Evolutionary conservation across 2,888 invertebrate genomes (phyloP).

Genomic region (Euplagia quadripunctaria): DNA sequence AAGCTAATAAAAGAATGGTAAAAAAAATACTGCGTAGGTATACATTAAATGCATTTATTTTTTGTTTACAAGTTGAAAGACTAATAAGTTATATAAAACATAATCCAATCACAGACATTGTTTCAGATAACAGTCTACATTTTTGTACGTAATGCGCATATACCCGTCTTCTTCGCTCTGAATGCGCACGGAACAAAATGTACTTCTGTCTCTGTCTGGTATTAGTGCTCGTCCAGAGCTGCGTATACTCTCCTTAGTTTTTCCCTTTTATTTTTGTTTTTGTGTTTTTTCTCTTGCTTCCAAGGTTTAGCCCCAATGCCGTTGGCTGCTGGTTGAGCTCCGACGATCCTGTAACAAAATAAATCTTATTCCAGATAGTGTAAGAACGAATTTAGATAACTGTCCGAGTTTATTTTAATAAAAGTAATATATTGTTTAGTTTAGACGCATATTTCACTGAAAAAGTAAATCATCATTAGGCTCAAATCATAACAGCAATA

Average conservation of each 20-base stretch:
- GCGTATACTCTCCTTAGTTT: slow-evolving; percentile 95
- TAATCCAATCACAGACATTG: slow-evolving; percentile 3
- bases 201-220: slow-evolving; percentile 29
- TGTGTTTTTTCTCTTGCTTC: slow-evolving; percentile 94
- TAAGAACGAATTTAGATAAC: slow-evolving; percentile 20
- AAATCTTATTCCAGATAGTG: slow-evolving; percentile 23
- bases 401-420: slow-evolving; percentile 25
- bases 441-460: slow-evolving; percentile 23
- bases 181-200: background rate
- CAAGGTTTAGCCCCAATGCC: slow-evolving; percentile 88
- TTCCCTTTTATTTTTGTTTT: slow-evolving; percentile 96
- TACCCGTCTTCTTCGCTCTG: slow-evolving; percentile 32
- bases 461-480: slow-evolving; percentile 39
- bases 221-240: slow-evolving; percentile 93
- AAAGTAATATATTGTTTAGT: slow-evolving; percentile 19
- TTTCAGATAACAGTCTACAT: background rate
- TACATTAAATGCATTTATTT: background rate
- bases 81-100: background rate
- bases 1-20: no score
- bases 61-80: background rate
- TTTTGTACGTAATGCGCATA: background rate
- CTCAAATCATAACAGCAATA: slow-evolving; percentile 26
- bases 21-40: no score
- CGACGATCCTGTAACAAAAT: slow-evolving; percentile 64
- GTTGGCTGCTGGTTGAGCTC: slow-evolving; percentile 58